A percentile compares a stretch with the other conserved stretches of the same genome.
phyloP scores from a whole-genome alignment of 2,797 vertebrate species.

The Phyllotis vaccarum region DNA sequence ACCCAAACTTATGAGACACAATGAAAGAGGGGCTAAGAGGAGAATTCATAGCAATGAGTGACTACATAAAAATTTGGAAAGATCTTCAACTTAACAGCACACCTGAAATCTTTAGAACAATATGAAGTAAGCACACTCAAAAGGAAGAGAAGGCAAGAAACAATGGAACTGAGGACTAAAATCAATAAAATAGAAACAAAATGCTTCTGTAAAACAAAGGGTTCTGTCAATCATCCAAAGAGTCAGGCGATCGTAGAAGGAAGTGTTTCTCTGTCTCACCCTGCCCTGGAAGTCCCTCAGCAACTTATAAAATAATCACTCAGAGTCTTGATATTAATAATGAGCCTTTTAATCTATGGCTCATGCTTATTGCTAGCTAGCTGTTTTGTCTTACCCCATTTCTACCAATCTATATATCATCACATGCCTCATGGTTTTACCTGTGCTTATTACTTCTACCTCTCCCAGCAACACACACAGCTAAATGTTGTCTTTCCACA shows the following conservation, averaged over 20 bases:
- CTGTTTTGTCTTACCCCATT: too few relatives aligned
- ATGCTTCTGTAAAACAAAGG: neutral
- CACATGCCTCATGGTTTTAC: too few relatives aligned
- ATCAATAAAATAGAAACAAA: neutral
- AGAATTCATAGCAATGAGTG: neutral
- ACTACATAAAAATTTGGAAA: neutral
- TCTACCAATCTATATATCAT: too few relatives aligned
- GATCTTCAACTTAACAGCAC: neutral
- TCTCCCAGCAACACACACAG: too few relatives aligned
- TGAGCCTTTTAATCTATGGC: too few relatives aligned
- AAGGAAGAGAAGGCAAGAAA: neutral
- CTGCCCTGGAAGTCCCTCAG: too few relatives aligned
- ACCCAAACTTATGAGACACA: neutral
- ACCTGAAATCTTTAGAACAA: neutral
- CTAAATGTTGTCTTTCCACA: too few relatives aligned
- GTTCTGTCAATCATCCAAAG: neutral
- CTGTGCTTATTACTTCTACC: too few relatives aligned
- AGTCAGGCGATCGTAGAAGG: neutral
- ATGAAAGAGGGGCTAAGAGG: neutral
- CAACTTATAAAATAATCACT: too few relatives aligned
- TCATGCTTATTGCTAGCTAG: too few relatives aligned
- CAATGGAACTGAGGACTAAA: neutral
- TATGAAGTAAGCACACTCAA: neutral
- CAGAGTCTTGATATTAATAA: too few relatives aligned
- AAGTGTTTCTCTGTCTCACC: too few relatives aligned